Percentiles rank a stretch among this genome's conserved stretches.
Evolutionary conservation across 2,888 invertebrate species (phyloP).

Genomic region (Dysmachus trigonus): DNA sequence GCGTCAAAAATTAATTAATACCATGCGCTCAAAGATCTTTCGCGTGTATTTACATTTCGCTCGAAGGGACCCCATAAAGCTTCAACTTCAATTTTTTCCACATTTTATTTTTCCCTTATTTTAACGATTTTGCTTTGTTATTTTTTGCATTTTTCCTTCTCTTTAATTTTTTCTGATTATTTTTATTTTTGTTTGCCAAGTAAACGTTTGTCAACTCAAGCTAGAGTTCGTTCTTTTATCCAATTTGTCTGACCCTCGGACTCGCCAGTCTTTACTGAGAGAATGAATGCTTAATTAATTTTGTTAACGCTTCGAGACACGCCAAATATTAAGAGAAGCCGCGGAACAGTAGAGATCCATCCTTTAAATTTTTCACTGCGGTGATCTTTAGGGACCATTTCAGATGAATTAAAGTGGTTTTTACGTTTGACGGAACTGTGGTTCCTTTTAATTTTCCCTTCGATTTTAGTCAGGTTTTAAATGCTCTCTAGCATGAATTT

Average conservation of each 20-base stretch:
- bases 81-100: not conserved
- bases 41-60: not conserved
- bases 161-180: not conserved
- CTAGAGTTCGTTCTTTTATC: not conserved
- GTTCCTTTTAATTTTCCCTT: not conserved
- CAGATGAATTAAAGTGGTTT: not conserved
- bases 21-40: not conserved
- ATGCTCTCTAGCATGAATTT: not conserved
- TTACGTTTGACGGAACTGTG: not conserved
- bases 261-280: not conserved
- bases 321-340: not conserved
- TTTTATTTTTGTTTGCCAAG: not conserved
- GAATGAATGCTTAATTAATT: slow-evolving; percentile 6
- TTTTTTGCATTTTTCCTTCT: not conserved
- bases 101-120: not conserved
- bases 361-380: not conserved
- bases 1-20: not conserved
- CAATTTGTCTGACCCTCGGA: not conserved
- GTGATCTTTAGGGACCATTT: not conserved
- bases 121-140: not conserved
- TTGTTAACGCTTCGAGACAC: not conserved
- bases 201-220: not conserved
- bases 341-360: not conserved
- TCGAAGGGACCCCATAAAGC: not conserved
- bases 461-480: not conserved